Base-by-base conservation (phyloP, 1,140 invertebrate species). In the Ruditapes philippinarum region DNA sequence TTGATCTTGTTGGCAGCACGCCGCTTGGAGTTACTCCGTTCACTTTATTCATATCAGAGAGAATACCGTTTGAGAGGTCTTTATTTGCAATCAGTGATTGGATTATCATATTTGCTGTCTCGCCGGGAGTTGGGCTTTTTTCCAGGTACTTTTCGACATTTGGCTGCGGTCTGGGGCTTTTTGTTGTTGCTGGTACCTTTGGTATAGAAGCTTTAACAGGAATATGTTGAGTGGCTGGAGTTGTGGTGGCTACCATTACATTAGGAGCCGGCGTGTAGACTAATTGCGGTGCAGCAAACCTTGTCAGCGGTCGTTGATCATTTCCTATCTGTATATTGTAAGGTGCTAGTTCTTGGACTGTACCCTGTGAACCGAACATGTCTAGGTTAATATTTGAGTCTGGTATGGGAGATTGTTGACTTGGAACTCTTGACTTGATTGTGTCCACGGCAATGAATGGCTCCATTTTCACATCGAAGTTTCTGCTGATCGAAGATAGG, bases 81-180 rank as follows among this genome's bases (percentile, higher is more conserved):
- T 62, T 62, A 62, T 28, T 62, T 11, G 19, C n/a, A 4, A 38
- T 70, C 11, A 51, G 45, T 36, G 42, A 51, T 33, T 78, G 25
- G 33, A 78, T 78, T 4, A 78, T 54, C 45, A 57, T 51, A 28
- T 78, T 33, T 1, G 74, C 42, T 1, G 74, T 78, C 9, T 78
- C 74, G 17, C 33, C 54, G 3, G 74, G 74, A 0, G 74, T 51
- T 19, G 70, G 40, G 11, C 36, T n/a, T 36, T 7, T 1, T 19
- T 78, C 31, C 33, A 36, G n/a, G 33, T 54, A 78, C 49, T 54
- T 9, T 3, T 57, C 19, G 31, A 70, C 65, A 3, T 38, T 28
- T 22, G 65, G 33, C 4, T 36, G 65, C 22, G 65, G 19, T 28
- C 22, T 70, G 12, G 65, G 14, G 31, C 2, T 22, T 31, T 22